Base-by-base conservation (phyloP, 2,113 vertebrate genomes). In the Neopipo cinnamomea region DNA sequence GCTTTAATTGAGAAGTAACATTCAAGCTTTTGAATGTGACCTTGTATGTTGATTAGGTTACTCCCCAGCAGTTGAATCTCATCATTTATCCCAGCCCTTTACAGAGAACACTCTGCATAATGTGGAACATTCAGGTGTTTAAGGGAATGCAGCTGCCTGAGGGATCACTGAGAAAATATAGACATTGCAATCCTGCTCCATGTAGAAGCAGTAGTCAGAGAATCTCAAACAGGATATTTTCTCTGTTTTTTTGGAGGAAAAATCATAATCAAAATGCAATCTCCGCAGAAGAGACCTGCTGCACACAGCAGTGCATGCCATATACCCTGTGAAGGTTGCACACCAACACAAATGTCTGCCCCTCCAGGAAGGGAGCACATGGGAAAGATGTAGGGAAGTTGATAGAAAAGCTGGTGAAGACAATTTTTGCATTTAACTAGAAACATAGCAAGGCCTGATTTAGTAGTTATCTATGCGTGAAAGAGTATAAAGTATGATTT, bases 21-120 rank as follows among this genome's bases (percentile, higher is more conserved):
- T 73, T 66, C 46, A 39, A 55, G 62, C 53, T 90, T 96, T 88
- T 91, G 62, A 95, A 88, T 93, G 66, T 94, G 91, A 97, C 95
- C 96, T 96, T 89, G 67, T 85, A 33, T 53, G 78, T 80, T 96
- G 82, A 94, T 94, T 85, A 93, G 67, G 81, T 66, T 85, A 83
- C 81, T 93, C 67, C 55, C 35, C 58, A 88, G 71, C 58, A 93
- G 85, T 14, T 70, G 78, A 79, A 79, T 91, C 58, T 94, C 27
- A 3, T 85, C 3, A 80, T 53, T 88, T 89, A 61, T 76, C 53
- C 71, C 37, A 39, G 62, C 16, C 30, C 11, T 93, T 91, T 50
- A 53, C 42, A 70, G 62, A 76, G 55, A 81, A n/a, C 23, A 42
- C 41, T 58, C 78, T 88, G 87, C 70, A 91, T 91, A 89, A 94